phyloP scores from a whole-genome alignment of 2,113 vertebrate species.

The Apodemus speciosus region DNA sequence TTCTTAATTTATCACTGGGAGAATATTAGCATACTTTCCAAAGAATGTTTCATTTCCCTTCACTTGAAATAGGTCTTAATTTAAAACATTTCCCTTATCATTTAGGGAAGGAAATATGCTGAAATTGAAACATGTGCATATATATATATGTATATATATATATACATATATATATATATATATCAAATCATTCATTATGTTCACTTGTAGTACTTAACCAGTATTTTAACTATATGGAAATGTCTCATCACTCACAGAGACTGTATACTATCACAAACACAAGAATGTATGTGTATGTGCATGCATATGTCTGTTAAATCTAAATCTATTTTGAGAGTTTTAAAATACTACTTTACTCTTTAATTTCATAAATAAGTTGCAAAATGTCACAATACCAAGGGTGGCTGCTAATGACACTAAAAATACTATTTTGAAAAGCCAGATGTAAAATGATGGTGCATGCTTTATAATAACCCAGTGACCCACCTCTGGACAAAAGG shows the following conservation, averaged over 20 bases:
- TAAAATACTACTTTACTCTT: slow-evolving; percentile 6
- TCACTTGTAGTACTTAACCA: neutral
- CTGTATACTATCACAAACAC: neutral
- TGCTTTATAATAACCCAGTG: neutral
- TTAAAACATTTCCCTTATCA: slow-evolving; percentile 1
- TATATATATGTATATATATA: too few relatives aligned
- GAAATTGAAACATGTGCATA: neutral
- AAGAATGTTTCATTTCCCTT: slow-evolving; percentile 50
- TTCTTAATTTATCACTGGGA: neutral
- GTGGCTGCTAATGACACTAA: neutral
- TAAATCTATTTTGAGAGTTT: slow-evolving; percentile 26
- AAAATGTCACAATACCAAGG: neutral
- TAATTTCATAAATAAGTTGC: neutral
- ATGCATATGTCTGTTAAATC: neutral
- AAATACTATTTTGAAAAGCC: neutral
- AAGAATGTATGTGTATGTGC: neutral
- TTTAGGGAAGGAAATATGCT: neutral
- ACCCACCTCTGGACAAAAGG: neutral
- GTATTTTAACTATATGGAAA: slow-evolving; percentile 18
- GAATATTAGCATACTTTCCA: slow-evolving; percentile 8
- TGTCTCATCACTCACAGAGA: neutral
- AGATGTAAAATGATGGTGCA: neutral
- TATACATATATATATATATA: too few relatives aligned
- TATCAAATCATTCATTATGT: neutral
- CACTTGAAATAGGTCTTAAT: neutral